Evolutionary conservation across 2,113 vertebrate species (phyloP).

Genomic region (Apteryx owenii): DNA sequence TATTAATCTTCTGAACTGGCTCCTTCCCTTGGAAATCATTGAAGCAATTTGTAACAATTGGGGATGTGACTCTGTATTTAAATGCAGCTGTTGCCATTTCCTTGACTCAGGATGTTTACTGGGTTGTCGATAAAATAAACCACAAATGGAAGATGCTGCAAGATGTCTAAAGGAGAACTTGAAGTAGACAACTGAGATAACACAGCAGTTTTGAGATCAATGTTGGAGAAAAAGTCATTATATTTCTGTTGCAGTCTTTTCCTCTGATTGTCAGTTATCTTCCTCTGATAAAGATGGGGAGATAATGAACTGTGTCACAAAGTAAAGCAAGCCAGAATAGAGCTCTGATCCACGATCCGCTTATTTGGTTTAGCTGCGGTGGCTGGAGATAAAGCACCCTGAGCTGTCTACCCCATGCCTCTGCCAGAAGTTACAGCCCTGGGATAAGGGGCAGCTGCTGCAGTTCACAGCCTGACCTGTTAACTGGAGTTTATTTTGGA

Average conservation of each 20-base stretch:
- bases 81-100: slow-evolving; percentile 10
- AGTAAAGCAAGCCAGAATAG: not conserved
- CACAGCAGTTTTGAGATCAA: not conserved
- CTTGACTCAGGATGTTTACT: not conserved
- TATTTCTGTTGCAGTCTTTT: not conserved
- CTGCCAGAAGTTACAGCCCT: not conserved
- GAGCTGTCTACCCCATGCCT: not conserved
- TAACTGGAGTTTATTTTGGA: not conserved
- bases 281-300: not conserved
- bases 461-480: not conserved
- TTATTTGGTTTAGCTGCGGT: not conserved
- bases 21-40: slow-evolving; percentile 33
- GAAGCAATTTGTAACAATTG: not conserved
- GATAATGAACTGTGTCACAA: not conserved
- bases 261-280: not conserved
- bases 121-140: not conserved
- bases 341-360: not conserved
- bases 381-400: not conserved
- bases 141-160: slow-evolving; percentile 8
- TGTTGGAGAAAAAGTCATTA: not conserved
- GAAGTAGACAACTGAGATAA: not conserved
- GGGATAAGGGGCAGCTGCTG: accelerated
- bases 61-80: not conserved
- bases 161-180: not conserved
- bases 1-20: slow-evolving; percentile 32